These are phyloP conservation scores for Phoeniculus purpureus DNA, from an alignment of 2,797 vertebrate genomes.

Conservation along the genomic window DNA sequence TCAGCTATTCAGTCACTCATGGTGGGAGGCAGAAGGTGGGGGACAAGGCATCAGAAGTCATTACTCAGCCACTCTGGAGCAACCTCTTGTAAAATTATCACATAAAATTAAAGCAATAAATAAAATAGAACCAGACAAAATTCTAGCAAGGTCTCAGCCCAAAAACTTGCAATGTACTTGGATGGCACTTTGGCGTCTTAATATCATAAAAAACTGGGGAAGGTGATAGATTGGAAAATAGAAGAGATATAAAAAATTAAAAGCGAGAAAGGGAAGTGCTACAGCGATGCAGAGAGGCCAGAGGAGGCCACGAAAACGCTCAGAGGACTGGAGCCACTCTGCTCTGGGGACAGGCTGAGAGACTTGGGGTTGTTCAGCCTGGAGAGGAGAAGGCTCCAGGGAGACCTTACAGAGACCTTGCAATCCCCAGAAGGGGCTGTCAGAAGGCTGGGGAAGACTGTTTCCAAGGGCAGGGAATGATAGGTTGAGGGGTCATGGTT, in stretches of 20 bases:
- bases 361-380: no score
- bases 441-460: no score
- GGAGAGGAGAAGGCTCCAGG: no score
- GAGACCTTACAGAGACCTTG: no score
- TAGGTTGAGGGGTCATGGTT: no score
- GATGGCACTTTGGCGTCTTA: rapidly evolving
- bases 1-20: neutral
- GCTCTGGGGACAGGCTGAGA: no score
- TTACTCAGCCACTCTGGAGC: neutral
- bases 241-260: neutral
- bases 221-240: neutral
- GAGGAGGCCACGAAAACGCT: no score
- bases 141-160: neutral
- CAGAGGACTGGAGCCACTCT: neutral
- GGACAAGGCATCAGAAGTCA: rapidly evolving
- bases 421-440: no score
- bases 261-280: neutral
- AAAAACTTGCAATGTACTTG: rapidly evolving
- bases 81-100: neutral
- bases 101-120: neutral
- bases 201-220: neutral
- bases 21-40: neutral
- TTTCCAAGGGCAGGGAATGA: no score
- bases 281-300: neutral
- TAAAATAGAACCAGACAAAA: neutral